Evolutionary conservation across 2,113 vertebrate species (phyloP), one percentile per base, ranked within the genome.

Genomic region (Triplophysa rosa): DNA sequence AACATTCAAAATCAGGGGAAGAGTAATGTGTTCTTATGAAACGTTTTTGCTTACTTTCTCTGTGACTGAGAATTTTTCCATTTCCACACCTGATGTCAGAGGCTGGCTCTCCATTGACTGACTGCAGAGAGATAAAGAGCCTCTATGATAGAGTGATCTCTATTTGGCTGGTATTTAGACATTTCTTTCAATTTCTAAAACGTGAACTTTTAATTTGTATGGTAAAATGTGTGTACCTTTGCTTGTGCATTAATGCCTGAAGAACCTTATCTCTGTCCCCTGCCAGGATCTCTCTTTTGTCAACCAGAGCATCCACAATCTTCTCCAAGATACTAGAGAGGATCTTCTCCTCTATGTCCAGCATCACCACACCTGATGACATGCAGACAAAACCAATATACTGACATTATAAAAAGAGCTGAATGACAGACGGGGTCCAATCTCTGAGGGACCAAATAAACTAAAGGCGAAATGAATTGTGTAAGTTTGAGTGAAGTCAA

Each of bases 301-400:
- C 92, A 78, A 95, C 90, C 87, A 98, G 88, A 86, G 92, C 85
- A 16, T 90, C 90, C 2, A 97, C 91, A 33, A 98, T 85, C 80
- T 91, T 83, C n/a, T 93, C 90, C 26, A 90, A 86, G 4, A 97
- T 89, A 69, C 87, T 90, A 0, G 91, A 84, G 84, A 97, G 78
- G 1, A 90, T 94, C 21, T 2, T 87, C 89, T 94, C 96, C 0
- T 78, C 86, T 68, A 94, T 88, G 47, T 94, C 90, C 6, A 98
- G 88, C 62, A 98, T 89, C 1, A 94, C 67, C 0, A 94, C 89
- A 0, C 95, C 97, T 98, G 83, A 26, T 24, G 8, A 40, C 1
- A 5, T 21, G 8, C 40, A 54, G 8, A 2, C 42, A 54, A 67
- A 37, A 16, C 26, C 21, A 17, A 8, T 52, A 5, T 16, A 4